Evolutionary conservation across 2,888 invertebrate species (phyloP).

Genomic region (Apotomis betuletana): DNA sequence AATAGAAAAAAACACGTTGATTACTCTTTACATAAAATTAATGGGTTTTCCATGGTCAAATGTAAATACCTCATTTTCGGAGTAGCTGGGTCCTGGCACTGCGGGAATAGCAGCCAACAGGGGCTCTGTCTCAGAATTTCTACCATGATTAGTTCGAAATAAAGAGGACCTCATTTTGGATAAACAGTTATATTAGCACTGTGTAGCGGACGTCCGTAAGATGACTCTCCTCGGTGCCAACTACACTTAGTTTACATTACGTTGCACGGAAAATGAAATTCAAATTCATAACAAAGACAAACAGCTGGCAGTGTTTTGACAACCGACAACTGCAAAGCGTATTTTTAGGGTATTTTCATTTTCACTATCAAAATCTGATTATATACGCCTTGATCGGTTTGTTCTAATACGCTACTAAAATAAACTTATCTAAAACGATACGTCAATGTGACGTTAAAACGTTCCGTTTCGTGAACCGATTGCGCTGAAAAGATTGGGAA

Average conservation of each 20-base stretch:
- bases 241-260: slow-evolving; percentile 20
- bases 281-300: slow-evolving; percentile 13
- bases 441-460: slow-evolving; percentile 12
- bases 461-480: slow-evolving; percentile 7
- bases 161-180: slow-evolving; percentile 68
- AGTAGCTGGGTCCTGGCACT: slow-evolving; percentile 50
- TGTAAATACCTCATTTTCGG: slow-evolving; percentile 60
- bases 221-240: slow-evolving; percentile 6
- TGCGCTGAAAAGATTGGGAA: not conserved
- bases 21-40: not conserved
- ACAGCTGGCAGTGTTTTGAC: slow-evolving; percentile 13
- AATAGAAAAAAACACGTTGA: not conserved
- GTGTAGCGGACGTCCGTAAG: slow-evolving; percentile 26
- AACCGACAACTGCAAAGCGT: not conserved
- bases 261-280: not conserved
- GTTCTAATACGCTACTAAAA: no score
- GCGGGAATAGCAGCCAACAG: slow-evolving; percentile 62
- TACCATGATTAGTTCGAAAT: slow-evolving; percentile 56
- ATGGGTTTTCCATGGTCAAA: slow-evolving; percentile 1
- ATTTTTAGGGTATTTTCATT: not conserved
- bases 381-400: no score
- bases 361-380: not conserved
- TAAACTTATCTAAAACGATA: no score
- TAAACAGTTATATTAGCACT: slow-evolving; percentile 43
- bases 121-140: slow-evolving; percentile 65